Conservation (phyloP, 2,797 vertebrate genomes). For the Sternotherus odoratus region DNA sequence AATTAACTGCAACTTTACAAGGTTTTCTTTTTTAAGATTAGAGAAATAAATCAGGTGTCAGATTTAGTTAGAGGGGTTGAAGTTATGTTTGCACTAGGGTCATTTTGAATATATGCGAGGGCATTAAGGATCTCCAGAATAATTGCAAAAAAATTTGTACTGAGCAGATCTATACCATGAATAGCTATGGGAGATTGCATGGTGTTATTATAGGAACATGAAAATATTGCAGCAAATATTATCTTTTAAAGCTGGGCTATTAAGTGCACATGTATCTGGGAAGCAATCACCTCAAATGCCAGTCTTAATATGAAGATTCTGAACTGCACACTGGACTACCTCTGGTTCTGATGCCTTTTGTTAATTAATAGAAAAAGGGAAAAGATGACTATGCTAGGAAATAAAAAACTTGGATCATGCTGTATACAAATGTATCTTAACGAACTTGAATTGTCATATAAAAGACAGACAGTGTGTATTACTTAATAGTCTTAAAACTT, state of each 20-base stretch:
- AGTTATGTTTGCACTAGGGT: neutral
- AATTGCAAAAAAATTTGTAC: neutral
- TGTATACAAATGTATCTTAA: neutral
- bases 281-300: neutral
- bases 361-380: neutral
- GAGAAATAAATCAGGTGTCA: slow-evolving; percentile 37
- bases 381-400: neutral
- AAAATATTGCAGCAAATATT: neutral
- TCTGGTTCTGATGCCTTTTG: neutral
- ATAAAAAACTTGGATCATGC: neutral
- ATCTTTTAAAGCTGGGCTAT: neutral
- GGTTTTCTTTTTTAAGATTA: slow-evolving; percentile 55
- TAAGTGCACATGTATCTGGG: neutral
- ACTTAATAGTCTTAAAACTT: neutral
- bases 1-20: slow-evolving; percentile 38
- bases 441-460: neutral
- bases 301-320: neutral
- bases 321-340: neutral
- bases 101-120: slow-evolving; percentile 14
- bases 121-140: neutral
- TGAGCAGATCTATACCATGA: neutral
- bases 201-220: neutral
- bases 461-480: neutral
- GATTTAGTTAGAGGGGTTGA: slow-evolving; percentile 26
- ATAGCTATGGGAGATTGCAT: neutral